Percentiles rank a stretch among this genome's conserved stretches.
phyloP scores from a whole-genome alignment of 2,113 vertebrate species.

The Nanorana parkeri region DNA sequence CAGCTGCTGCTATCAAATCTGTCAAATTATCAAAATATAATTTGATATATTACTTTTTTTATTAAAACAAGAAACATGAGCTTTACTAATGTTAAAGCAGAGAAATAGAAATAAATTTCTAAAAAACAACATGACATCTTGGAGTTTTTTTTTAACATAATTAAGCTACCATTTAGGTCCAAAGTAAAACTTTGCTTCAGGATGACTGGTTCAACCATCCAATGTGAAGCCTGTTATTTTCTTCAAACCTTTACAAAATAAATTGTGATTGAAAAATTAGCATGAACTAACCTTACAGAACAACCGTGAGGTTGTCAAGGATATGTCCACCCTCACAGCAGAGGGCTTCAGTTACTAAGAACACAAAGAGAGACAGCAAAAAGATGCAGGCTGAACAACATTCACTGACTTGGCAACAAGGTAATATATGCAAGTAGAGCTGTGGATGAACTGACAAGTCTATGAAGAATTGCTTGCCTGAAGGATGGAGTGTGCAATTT shows the following conservation, averaged over 20 bases:
- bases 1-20: too few relatives aligned
- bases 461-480: slow-evolving; percentile 44
- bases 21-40: too few relatives aligned
- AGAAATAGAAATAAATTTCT: too few relatives aligned
- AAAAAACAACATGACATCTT: too few relatives aligned
- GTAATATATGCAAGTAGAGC: slow-evolving; percentile 38
- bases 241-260: slow-evolving; percentile 44
- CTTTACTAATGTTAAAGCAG: too few relatives aligned
- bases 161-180: background rate
- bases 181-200: slow-evolving; percentile 38
- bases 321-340: slow-evolving; percentile 23
- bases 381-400: slow-evolving; percentile 9
- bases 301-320: slow-evolving; percentile 42
- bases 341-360: slow-evolving; percentile 42
- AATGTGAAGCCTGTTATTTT: slow-evolving; percentile 45
- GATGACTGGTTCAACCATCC: slow-evolving; percentile 45
- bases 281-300: slow-evolving; percentile 44
- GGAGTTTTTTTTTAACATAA: background rate
- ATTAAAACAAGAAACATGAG: too few relatives aligned
- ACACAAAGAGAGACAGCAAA: slow-evolving; percentile 16
- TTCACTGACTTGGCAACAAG: slow-evolving; percentile 37
- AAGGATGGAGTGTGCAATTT: slow-evolving; percentile 26
- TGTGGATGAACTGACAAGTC: slow-evolving; percentile 44
- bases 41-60: too few relatives aligned
- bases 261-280: slow-evolving; percentile 56